Evolutionary conservation across 2,113 vertebrate species (phyloP).

Genomic region (Neodontobutis hainanensis): DNA sequence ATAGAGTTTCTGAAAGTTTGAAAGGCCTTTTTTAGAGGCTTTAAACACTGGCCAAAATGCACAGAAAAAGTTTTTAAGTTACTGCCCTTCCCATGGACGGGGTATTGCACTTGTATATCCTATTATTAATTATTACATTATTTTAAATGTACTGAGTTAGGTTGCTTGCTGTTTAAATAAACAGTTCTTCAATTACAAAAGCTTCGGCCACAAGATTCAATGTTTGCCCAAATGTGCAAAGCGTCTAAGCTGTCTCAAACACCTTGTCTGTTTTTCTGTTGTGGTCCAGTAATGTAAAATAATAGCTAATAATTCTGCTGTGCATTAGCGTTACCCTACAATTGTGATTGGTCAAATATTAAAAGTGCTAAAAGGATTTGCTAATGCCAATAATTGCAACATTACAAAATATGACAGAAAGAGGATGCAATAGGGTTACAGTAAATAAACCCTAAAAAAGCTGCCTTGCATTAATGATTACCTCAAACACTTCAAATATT

Average conservation of each 20-base stretch:
- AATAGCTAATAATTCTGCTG: too few relatives aligned
- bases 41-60: too few relatives aligned
- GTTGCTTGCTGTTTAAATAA: background rate
- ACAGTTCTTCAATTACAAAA: background rate
- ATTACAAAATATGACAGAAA: background rate
- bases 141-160: too few relatives aligned
- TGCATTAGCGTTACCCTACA: too few relatives aligned
- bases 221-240: background rate
- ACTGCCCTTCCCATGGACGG: too few relatives aligned
- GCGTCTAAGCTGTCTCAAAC: background rate
- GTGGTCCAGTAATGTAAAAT: background rate
- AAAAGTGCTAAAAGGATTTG: background rate
- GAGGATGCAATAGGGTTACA: background rate
- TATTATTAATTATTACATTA: too few relatives aligned
- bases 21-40: too few relatives aligned
- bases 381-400: background rate
- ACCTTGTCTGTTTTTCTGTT: background rate
- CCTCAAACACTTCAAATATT: too few relatives aligned
- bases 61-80: too few relatives aligned
- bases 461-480: conserved; percentile 16
- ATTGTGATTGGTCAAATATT: background rate
- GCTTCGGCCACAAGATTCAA: background rate
- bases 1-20: too few relatives aligned
- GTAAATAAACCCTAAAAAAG: conserved; percentile 16
- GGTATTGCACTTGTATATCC: too few relatives aligned